Evolutionary conservation across 2,888 invertebrate species (phyloP).

Genomic region (Lithosia quadra): DNA sequence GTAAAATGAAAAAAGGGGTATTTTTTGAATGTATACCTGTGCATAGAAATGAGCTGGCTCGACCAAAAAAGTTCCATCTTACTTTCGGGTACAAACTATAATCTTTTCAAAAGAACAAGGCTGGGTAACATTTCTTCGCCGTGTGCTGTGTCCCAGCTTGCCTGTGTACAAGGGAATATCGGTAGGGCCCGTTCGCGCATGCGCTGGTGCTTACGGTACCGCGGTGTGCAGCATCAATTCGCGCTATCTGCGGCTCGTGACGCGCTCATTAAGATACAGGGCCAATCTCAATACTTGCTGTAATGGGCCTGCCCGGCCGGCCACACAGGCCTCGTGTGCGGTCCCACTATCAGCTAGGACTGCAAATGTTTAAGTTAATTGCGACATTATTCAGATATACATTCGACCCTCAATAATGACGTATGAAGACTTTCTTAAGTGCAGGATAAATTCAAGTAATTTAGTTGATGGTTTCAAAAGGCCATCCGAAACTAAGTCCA

Average conservation of each 20-base stretch:
- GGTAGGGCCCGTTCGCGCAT: slow-evolving; percentile 2
- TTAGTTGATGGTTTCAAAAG: too few relatives aligned
- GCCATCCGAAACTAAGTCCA: too few relatives aligned
- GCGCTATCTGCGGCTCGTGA: slow-evolving; percentile 62
- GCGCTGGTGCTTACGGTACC: slow-evolving; percentile 23
- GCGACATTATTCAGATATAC: neutral
- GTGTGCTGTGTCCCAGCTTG: neutral
- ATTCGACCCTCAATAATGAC: too few relatives aligned
- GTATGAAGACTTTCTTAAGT: too few relatives aligned
- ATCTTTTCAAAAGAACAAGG: neutral
- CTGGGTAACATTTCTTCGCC: neutral
- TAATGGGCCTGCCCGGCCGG: slow-evolving; percentile 38
- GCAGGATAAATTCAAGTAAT: too few relatives aligned
- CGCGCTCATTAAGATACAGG: slow-evolving; percentile 65
- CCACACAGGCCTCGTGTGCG: slow-evolving; percentile 29
- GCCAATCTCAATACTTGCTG: slow-evolving; percentile 24
- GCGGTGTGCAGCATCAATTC: slow-evolving; percentile 56
- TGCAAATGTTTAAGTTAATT: neutral
- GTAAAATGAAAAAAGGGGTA: too few relatives aligned
- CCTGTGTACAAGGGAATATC: neutral
- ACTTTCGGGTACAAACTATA: neutral
- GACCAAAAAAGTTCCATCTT: too few relatives aligned
- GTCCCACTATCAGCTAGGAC: slow-evolving; percentile 4
- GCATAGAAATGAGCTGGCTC: too few relatives aligned
- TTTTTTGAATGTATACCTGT: too few relatives aligned